phyloP scores from a whole-genome alignment of 2,888 invertebrate species.

The Allophyes oxyacanthae region DNA sequence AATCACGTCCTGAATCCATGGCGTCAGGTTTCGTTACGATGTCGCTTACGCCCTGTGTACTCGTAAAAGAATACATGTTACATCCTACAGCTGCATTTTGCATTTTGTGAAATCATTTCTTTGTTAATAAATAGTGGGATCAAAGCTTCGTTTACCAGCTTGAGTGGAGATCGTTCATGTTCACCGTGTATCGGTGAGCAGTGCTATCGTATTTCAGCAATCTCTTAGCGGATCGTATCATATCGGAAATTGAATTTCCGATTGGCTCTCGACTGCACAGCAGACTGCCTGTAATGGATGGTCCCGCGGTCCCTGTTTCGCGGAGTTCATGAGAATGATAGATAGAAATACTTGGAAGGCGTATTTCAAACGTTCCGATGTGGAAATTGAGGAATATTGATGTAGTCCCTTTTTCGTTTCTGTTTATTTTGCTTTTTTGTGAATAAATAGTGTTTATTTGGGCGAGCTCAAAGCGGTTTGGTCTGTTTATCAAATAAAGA shows the following conservation, averaged over 20 bases:
- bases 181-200: slow-evolving; percentile 59
- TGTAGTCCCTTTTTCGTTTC: slow-evolving; percentile 59
- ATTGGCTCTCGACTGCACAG: slow-evolving; percentile 76
- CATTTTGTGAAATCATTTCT: slow-evolving; percentile 6
- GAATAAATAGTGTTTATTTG: slow-evolving; percentile 60
- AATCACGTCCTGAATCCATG: no score
- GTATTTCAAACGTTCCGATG: slow-evolving; percentile 58
- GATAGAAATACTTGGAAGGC: slow-evolving; percentile 68
- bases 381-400: slow-evolving; percentile 70
- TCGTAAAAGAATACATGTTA: background rate
- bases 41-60: no score
- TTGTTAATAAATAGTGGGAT: slow-evolving; percentile 40
- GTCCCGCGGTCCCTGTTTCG: slow-evolving; percentile 69
- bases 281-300: slow-evolving; percentile 73
- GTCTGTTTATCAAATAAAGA: slow-evolving; percentile 28
- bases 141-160: slow-evolving; percentile 52
- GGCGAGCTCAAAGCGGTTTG: slow-evolving; percentile 42
- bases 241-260: slow-evolving; percentile 87
- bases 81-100: slow-evolving; percentile 1
- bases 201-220: slow-evolving; percentile 75
- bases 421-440: slow-evolving; percentile 55
- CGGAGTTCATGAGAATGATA: slow-evolving; percentile 71
- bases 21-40: no score
- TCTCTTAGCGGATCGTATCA: slow-evolving; percentile 84
- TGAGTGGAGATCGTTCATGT: slow-evolving; percentile 57